A percentile compares a stretch with the other conserved stretches of the same genome.
These are phyloP conservation scores for Setophaga petechia DNA, from an alignment of 2,113 vertebrate species.

Conservation along the genomic window DNA sequence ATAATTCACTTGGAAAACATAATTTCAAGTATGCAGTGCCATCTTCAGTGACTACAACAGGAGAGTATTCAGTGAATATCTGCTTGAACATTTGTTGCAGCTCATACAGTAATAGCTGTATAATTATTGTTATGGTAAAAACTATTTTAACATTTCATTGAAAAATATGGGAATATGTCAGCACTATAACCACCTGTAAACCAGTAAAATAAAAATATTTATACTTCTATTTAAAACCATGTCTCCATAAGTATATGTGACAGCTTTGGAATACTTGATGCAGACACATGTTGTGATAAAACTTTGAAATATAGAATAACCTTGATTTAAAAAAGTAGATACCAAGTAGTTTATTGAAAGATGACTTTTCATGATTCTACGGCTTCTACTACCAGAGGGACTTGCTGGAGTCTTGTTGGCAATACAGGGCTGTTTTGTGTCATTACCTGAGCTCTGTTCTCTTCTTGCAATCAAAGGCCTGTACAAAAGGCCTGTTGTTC, in stretches of 20 bases:
- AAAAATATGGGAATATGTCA: not conserved
- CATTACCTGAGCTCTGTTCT: not conserved
- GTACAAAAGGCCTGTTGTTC: not conserved
- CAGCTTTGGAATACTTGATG: not conserved
- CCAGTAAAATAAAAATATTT: not conserved
- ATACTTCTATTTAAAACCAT: not conserved
- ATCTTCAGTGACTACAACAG: not conserved
- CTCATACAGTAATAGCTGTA: not conserved
- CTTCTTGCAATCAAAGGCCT: not conserved
- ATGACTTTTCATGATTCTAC: not conserved
- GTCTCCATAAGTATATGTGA: not conserved
- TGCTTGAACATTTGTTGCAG: not conserved
- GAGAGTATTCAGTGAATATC: not conserved
- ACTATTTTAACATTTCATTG: not conserved
- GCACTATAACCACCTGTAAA: not conserved
- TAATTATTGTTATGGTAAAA: not conserved
- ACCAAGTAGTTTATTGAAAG: not conserved
- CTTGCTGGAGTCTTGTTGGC: not conserved
- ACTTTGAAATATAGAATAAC: not conserved
- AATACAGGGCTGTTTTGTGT: not conserved
- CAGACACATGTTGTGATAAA: not conserved
- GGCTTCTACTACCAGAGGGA: not conserved
- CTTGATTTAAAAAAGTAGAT: not conserved
- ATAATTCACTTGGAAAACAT: not conserved
- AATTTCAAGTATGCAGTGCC: not conserved